A percentile compares a stretch with the other conserved stretches of the same genome.
Evolutionary conservation across 2,797 vertebrate species (phyloP).

Genomic region (Pseudopleuronectes americanus): DNA sequence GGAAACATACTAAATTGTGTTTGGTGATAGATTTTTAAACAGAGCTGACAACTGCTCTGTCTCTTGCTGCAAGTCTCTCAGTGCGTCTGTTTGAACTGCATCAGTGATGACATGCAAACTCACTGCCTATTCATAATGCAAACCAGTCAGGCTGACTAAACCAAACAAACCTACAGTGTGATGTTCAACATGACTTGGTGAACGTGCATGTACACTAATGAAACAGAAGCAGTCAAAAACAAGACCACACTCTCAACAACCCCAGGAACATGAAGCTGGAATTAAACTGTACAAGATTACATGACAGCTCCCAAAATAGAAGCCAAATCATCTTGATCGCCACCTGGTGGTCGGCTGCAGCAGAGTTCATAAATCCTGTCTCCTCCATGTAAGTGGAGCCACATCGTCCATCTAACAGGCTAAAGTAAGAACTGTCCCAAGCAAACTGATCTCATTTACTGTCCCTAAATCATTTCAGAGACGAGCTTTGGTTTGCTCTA

Average conservation of each 20-base stretch:
- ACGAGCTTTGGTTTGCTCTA: not conserved
- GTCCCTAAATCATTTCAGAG: not conserved
- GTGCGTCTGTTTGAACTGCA: constrained; percentile 16
- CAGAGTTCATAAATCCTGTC: too few species aligned
- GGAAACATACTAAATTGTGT: too few species aligned
- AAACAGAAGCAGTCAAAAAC: not conserved
- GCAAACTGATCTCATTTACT: not conserved
- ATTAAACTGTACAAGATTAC: not conserved
- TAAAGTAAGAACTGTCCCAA: too few species aligned
- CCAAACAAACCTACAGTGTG: constrained; percentile 12
- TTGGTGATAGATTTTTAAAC: not conserved
- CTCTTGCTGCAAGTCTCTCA: not conserved
- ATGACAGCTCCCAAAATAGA: too few species aligned
- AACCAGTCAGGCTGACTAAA: constrained; percentile 40
- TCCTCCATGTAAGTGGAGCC: too few species aligned
- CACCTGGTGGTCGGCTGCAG: too few species aligned
- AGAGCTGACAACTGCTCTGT: not conserved
- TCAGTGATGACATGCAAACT: constrained; percentile 51
- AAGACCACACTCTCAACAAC: not conserved
- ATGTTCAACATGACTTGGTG: constrained; percentile 1
- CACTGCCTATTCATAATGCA: constrained; percentile 43
- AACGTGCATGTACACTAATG: too few species aligned
- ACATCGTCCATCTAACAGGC: too few species aligned
- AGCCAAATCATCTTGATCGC: too few species aligned
- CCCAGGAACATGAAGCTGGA: not conserved